A percentile compares a stretch with the other conserved stretches of the same genome.
Conservation (phyloP, 2,888 invertebrate species). For the Ganaspis brasiliensis region DNA sequence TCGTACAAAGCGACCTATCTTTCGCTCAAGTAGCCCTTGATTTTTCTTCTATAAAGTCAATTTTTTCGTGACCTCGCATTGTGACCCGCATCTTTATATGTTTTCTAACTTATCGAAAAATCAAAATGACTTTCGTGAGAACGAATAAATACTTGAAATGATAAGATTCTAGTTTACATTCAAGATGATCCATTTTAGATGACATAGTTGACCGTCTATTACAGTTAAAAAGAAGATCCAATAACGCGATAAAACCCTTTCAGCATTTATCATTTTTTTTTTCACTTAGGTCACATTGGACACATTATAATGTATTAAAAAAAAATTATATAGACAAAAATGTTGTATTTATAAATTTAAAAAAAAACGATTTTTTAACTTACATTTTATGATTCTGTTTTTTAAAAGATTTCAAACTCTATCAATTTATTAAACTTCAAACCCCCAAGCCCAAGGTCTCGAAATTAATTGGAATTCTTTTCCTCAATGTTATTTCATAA, state of each 20-base stretch:
- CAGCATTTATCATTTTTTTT: neutral
- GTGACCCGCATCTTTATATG: neutral
- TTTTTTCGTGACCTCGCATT: conserved; percentile 21
- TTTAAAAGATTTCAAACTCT: too few species aligned
- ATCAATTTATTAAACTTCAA: too few species aligned
- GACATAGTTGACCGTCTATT: conserved; percentile 13
- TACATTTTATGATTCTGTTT: too few species aligned
- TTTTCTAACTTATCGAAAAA: conserved; percentile 9
- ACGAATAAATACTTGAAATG: conserved; percentile 14
- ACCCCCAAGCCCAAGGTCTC: too few species aligned
- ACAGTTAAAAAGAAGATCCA: neutral
- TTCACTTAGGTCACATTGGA: neutral
- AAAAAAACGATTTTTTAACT: too few species aligned
- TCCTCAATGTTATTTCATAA: too few species aligned
- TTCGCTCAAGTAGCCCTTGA: conserved; percentile 3
- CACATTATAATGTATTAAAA: too few species aligned
- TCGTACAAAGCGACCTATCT: conserved; percentile 26
- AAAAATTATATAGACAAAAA: too few species aligned
- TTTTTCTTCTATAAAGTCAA: neutral
- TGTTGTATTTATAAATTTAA: too few species aligned
- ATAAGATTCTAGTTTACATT: conserved; percentile 20
- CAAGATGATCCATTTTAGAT: conserved; percentile 38
- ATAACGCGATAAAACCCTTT: conserved; percentile 1
- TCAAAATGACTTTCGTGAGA: conserved; percentile 24
- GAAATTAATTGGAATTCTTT: too few species aligned